Evolutionary conservation across 2,113 vertebrate genomes (phyloP), one percentile per base, ranked within the genome.

Genomic region (Dasyurus viverrinus): DNA sequence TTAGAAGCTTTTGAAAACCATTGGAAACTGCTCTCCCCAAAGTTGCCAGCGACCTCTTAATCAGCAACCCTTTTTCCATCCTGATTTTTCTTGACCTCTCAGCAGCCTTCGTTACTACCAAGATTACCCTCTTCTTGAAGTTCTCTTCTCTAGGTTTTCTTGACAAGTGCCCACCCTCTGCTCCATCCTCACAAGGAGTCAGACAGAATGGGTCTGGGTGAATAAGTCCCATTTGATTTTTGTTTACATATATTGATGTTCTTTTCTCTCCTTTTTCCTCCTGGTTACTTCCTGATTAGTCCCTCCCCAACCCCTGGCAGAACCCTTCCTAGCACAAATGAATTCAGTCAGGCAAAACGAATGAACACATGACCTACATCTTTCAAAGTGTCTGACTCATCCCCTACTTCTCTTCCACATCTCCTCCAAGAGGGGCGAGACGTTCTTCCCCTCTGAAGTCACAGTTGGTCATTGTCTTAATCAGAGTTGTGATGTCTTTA

Each of bases 251-350:
- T 27, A 52, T 89, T 54, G 12, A 2, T 52, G 42, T n/a, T 19
- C 24, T 55, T 52, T 8, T 36, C 8, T 26, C 10, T 48, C 8
- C 50, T 47, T 12, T 42, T 23, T 50, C 93, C 27, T 47, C 26
- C 0, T 0, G 5, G 14, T 48, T 7, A 14, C 50, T 50, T 52
- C 94, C 52, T 1, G 10, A 24, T 60, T 47, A 54, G 22, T n/a
- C 54, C 10, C 30, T 9, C 0, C 0, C 3, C 24, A 9, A 1
- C 7, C 1, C 47, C 2, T 30, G 47, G 12, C 42, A 7, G 60
- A 76, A 42, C 7, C 19, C n/a, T 84, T n/a, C 68, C n/a, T 84
- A 16, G n/a, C 5, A 23, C n/a, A 84, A 42, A 84, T 84, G 22
- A 84, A 42, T 84, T 84, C 68, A 84, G 16, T 84, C 68, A 84